Evolutionary conservation across 2,888 invertebrate species (phyloP).

Genomic region (Aphidoletes aphidimyza): DNA sequence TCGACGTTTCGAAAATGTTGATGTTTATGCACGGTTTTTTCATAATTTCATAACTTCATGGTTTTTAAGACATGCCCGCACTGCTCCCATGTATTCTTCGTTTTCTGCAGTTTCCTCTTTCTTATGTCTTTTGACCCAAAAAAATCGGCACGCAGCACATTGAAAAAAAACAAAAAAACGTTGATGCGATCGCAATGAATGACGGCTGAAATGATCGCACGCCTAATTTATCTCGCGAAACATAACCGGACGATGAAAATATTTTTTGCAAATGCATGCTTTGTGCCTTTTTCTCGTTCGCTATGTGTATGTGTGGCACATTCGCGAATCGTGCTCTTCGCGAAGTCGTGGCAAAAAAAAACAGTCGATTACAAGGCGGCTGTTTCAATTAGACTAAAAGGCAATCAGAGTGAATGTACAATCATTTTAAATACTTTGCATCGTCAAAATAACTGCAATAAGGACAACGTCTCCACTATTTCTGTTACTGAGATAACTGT

Average conservation of each 20-base stretch:
- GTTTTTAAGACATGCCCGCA: not conserved
- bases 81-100: not conserved
- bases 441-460: too few species aligned
- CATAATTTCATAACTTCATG: not conserved
- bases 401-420: too few species aligned
- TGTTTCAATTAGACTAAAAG: too few species aligned
- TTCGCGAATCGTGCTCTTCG: too few species aligned
- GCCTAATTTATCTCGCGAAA: not conserved
- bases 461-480: too few species aligned
- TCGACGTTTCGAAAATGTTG: not conserved
- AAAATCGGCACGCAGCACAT: not conserved
- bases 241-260: not conserved
- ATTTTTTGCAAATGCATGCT: not conserved
- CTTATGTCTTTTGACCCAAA: not conserved
- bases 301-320: not conserved
- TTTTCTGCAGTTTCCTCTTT: not conserved
- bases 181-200: not conserved
- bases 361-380: too few species aligned
- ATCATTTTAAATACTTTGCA: too few species aligned
- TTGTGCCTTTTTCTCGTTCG: not conserved
- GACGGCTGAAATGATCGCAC: not conserved
- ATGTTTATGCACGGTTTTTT: not conserved
- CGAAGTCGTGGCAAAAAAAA: too few species aligned
- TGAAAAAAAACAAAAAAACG: not conserved
- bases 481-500: too few species aligned